These are phyloP conservation scores for Rhabdomys dilectus DNA, from an alignment of 2,113 vertebrate genomes.

Conservation along the genomic window DNA sequence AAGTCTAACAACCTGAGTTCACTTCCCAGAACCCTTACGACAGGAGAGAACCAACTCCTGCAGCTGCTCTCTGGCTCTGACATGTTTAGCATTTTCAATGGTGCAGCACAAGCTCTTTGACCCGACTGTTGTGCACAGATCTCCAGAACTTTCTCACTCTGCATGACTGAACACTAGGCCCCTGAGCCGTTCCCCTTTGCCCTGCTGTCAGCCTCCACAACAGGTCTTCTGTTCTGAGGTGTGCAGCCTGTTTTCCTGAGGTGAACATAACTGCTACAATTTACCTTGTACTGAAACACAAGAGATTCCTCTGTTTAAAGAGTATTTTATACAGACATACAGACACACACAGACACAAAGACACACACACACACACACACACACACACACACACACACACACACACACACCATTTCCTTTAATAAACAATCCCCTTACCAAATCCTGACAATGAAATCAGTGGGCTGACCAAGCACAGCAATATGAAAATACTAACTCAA, in stretches of 20 bases:
- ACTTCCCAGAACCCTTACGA: not conserved
- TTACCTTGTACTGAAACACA: not conserved
- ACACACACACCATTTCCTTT: slow-evolving; percentile 1
- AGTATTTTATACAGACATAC: not conserved
- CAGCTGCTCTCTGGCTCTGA: not conserved
- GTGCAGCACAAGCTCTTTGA: not conserved
- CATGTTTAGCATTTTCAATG: not conserved
- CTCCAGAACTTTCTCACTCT: not conserved
- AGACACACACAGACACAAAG: too few relatives aligned
- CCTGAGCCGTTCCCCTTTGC: not conserved
- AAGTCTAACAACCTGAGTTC: not conserved
- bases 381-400: not conserved
- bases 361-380: not conserved
- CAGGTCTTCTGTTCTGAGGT: not conserved
- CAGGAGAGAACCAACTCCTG: not conserved
- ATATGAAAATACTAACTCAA: slow-evolving; percentile 26
- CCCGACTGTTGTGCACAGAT: not conserved
- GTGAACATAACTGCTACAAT: not conserved
- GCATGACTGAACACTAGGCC: not conserved
- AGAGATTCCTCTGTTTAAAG: slow-evolving; percentile 29
- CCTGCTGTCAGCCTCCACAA: not conserved
- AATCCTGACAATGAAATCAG: not conserved
- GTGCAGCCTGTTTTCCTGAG: not conserved
- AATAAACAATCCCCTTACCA: slow-evolving; percentile 42
- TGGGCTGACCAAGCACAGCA: slow-evolving; percentile 28